Conservation (phyloP, 1,140 invertebrate genomes). For the Subanguina moxae region DNA sequence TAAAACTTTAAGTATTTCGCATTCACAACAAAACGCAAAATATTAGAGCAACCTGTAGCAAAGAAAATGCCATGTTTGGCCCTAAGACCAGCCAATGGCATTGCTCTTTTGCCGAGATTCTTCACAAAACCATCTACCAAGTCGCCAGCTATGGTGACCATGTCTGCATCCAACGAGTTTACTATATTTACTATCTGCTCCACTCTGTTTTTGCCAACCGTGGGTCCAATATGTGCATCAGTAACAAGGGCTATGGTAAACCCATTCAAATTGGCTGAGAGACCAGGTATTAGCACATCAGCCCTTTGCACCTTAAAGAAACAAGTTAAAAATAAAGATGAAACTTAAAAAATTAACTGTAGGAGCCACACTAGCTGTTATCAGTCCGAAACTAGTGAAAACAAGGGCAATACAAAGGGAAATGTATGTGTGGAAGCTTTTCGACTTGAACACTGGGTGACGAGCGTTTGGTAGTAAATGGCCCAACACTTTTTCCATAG, state of each 20-base stretch:
- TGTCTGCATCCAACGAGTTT: conserved; percentile 37
- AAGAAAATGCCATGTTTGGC: conserved; percentile 39
- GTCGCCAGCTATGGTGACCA: conserved; percentile 39
- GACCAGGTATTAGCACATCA: conserved; percentile 18
- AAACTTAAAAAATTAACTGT: conserved; percentile 20
- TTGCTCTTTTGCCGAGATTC: conserved; percentile 18
- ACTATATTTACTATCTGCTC: conserved; percentile 34
- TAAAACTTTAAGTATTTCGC: too few relatives aligned
- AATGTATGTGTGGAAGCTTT: conserved; percentile 25
- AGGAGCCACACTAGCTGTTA: conserved; percentile 14
- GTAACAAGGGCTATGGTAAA: conserved; percentile 45
- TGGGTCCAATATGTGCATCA: conserved; percentile 49
- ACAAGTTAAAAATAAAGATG: background rate
- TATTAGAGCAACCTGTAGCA: conserved; percentile 29
- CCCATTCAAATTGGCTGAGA: conserved; percentile 34
- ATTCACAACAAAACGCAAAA: too few relatives aligned
- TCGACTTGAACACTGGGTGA: conserved; percentile 32
- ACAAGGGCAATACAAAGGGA: conserved; percentile 27
- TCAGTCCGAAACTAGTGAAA: conserved; percentile 28
- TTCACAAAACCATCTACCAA: conserved; percentile 42
- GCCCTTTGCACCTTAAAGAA: conserved; percentile 16
- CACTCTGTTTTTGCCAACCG: conserved; percentile 30
- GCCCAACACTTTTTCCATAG: conserved; percentile 14
- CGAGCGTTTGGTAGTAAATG: conserved; percentile 17
- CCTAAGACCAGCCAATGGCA: conserved; percentile 30